Conservation (phyloP, 1,140 invertebrate genomes). For the Panulirus ornatus region DNA sequence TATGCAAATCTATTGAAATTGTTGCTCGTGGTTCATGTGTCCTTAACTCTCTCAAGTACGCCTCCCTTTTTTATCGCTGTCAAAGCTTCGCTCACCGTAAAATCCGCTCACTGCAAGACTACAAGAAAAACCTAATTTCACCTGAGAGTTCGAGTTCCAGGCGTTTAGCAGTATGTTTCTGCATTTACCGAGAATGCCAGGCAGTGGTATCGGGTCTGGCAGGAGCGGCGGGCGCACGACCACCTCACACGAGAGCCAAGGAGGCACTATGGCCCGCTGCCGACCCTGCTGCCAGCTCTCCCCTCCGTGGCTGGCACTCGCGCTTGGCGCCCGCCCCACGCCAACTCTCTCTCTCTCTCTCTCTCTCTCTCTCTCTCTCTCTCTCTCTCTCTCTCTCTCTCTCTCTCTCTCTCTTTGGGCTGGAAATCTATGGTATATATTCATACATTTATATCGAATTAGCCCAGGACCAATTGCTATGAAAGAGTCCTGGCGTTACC, state of each 20-base stretch:
- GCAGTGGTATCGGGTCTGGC: neutral
- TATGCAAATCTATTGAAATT: slow-evolving; percentile 14
- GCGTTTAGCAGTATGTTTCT: neutral
- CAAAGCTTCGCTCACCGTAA: too few relatives aligned
- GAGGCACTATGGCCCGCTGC: slow-evolving; percentile 9
- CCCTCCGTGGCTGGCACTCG: neutral
- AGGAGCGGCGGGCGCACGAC: neutral
- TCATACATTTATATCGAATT: too few relatives aligned
- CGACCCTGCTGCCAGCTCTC: neutral
- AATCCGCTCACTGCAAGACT: neutral
- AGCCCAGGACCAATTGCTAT: too few relatives aligned
- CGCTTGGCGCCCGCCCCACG: neutral
- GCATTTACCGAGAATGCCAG: neutral
- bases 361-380: slow-evolving; percentile 27
- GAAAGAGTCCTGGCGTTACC: too few relatives aligned
- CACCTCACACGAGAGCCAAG: slow-evolving; percentile 11
- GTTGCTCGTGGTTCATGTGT: neutral
- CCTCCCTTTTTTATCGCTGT: neutral
- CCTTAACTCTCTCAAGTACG: neutral
- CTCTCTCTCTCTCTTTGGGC: too few relatives aligned
- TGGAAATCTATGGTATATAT: too few relatives aligned
- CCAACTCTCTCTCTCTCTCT: neutral
- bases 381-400: neutral
- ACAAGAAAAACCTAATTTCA: neutral
- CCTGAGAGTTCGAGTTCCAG: neutral